Conservation (phyloP, 1,140 invertebrate species). For the Aphaenogaster rudis region DNA sequence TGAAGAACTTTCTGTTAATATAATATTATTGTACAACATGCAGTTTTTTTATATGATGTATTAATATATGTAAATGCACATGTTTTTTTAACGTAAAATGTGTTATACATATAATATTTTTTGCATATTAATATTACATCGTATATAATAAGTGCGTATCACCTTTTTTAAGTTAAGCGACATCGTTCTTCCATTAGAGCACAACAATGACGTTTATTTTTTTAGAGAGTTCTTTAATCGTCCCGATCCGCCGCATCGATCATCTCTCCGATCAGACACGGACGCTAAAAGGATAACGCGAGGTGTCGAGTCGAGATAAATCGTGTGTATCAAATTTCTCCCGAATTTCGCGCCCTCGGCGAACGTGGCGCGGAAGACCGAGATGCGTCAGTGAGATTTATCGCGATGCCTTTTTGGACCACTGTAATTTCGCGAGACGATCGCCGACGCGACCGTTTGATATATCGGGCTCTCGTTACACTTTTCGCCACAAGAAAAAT, state of each 20-base stretch:
- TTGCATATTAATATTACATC: neutral
- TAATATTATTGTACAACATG: neutral
- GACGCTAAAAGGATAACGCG: conserved; percentile 28
- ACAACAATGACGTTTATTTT: neutral
- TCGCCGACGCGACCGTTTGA: conserved; percentile 14
- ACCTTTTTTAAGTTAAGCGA: neutral
- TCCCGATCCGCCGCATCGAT: conserved; percentile 11
- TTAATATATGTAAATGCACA: neutral
- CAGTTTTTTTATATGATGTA: neutral
- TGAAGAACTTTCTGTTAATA: neutral
- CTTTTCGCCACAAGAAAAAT: neutral
- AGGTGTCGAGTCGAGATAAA: conserved; percentile 40
- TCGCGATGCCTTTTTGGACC: conserved; percentile 6
- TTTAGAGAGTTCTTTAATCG: conserved; percentile 6
- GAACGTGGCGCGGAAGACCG: neutral
- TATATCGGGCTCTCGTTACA: conserved; percentile 42
- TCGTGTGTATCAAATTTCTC: conserved; percentile 30
- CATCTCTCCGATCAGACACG: conserved; percentile 22
- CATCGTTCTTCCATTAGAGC: neutral
- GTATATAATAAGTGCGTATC: neutral
- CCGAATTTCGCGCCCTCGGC: conserved; percentile 21
- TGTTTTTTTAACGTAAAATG: neutral
- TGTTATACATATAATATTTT: neutral
- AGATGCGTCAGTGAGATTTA: conserved; percentile 30
- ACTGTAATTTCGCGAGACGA: conserved; percentile 26